phyloP scores from a whole-genome alignment of 1,140 invertebrate species.

The Arion vulgaris region DNA sequence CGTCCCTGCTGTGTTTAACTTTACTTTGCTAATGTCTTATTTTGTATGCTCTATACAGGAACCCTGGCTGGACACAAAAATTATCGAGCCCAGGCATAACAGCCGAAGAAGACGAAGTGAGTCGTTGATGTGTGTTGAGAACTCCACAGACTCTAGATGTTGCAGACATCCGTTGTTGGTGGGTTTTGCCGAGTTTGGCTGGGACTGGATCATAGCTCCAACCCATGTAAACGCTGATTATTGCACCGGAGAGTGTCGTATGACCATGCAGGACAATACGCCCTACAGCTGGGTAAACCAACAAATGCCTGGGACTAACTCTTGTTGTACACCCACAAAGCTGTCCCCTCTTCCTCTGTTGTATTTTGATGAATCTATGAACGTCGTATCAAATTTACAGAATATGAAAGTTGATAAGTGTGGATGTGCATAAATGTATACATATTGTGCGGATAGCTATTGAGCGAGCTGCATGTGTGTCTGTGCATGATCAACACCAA shows the following conservation, averaged over 20 bases:
- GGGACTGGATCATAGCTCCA: conserved; percentile 95
- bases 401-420: conserved; percentile 98
- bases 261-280: conserved; percentile 77
- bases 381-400: conserved; percentile 92
- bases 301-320: conserved; percentile 78
- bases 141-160: conserved; percentile 75
- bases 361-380: conserved; percentile 91
- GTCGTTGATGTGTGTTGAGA: conserved; percentile 46
- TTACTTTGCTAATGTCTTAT: background rate
- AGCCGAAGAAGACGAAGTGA: conserved; percentile 74
- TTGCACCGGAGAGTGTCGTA: conserved; percentile 58
- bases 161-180: conserved; percentile 94
- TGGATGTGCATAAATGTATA: conserved; percentile 83
- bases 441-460: background rate
- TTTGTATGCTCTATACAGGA: conserved; percentile 41
- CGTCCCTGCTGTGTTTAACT: too few species aligned
- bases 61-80: conserved; percentile 88
- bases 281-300: conserved; percentile 89
- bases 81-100: conserved; percentile 77
- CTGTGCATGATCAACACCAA: too few species aligned
- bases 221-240: conserved; percentile 65
- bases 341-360: conserved; percentile 93
- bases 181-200: conserved; percentile 89
- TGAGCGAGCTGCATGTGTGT: too few species aligned
- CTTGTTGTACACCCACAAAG: conserved; percentile 93